A percentile compares a stretch with the other conserved stretches of the same genome.
Conservation (phyloP, 2,888 invertebrate species). For the Caradrina kadenii region DNA sequence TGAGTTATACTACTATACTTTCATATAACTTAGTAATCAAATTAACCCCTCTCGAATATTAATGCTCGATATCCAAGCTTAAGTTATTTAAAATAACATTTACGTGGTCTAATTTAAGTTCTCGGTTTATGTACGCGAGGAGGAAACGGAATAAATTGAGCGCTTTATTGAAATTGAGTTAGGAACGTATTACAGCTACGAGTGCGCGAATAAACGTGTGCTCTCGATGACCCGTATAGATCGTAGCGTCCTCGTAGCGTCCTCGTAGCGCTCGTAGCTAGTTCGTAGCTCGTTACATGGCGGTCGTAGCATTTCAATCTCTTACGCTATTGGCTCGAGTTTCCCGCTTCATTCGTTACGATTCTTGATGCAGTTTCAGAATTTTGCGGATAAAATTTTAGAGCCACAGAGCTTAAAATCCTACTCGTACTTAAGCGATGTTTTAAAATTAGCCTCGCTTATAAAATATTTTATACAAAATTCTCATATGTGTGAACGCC, state of each 20-base stretch:
- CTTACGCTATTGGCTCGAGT: conserved; percentile 73
- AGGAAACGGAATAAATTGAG: conserved; percentile 75
- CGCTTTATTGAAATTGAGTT: conserved; percentile 76
- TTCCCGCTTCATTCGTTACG: conserved; percentile 63
- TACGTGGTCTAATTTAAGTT: conserved; percentile 64
- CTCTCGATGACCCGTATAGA: conserved; percentile 68
- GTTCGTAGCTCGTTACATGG: conserved; percentile 73
- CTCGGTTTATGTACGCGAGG: conserved; percentile 53
- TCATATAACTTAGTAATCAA: conserved; percentile 29
- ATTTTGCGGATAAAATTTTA: conserved; percentile 23
- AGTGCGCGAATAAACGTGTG: conserved; percentile 57
- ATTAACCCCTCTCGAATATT: conserved; percentile 26
- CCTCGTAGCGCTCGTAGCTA: conserved; percentile 60
- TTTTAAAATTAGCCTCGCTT: conserved; percentile 4
- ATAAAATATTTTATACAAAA: conserved; percentile 16
- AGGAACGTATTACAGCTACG: conserved; percentile 68
- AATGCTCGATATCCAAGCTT: conserved; percentile 23
- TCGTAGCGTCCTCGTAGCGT: conserved; percentile 65
- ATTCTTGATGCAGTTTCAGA: conserved; percentile 47
- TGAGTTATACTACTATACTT: conserved; percentile 24
- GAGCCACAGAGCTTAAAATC: background rate
- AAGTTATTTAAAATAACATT: conserved; percentile 65
- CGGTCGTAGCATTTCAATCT: conserved; percentile 77
- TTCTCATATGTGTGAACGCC: conserved; percentile 2
- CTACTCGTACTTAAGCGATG: background rate